Base-by-base conservation (phyloP, 2,888 invertebrate species). In the Stenotaenia linearis region DNA sequence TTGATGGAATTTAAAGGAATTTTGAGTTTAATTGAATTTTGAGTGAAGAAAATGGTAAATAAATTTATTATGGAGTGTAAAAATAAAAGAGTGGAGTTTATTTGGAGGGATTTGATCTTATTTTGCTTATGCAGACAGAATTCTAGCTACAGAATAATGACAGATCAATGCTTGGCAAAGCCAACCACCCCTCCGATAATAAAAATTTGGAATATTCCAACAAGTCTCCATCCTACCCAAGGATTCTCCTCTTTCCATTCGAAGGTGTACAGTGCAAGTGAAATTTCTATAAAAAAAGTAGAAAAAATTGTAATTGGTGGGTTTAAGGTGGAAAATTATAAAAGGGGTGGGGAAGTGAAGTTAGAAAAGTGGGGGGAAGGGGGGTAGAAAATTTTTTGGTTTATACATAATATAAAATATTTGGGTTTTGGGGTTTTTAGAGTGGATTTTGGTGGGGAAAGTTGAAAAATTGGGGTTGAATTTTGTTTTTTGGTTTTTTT, bases 71-170 rank as follows among this genome's bases (percentile, higher is more conserved):
- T 25, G 23, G 61, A 61, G 23, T 61, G 61, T 9, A 25, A 61
- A 61, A 61, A 15, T 9, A 12, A 61, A 61, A 9, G 12, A 6
- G 7, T 21, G 23, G 23, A 61, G 61, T 61, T 61, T 61, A 61
- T 61, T 61, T 61, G 61, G 61, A 28, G 61, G 61, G 61, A 61
- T 61, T 61, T 61, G 61, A 61, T 61, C 61, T 61, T 61, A 61
- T 61, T 61, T 61, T 61, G 61, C 61, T 61, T 61, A 61, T 61
- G 61, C 61, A 61, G 61, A 61, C 61, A 61, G 61, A 61, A 61
- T 61, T 61, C 61, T 61, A 28, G 61, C 61, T 61, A 61, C 61
- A 61, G 61, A 61, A 61, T 61, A 61, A 61, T 61, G 61, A 61
- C 61, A 61, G 61, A 61, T 61, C 61, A 61, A 61, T 61, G 61